Base-by-base conservation (phyloP, 2,797 vertebrate species). In the Danio tinwini region DNA sequence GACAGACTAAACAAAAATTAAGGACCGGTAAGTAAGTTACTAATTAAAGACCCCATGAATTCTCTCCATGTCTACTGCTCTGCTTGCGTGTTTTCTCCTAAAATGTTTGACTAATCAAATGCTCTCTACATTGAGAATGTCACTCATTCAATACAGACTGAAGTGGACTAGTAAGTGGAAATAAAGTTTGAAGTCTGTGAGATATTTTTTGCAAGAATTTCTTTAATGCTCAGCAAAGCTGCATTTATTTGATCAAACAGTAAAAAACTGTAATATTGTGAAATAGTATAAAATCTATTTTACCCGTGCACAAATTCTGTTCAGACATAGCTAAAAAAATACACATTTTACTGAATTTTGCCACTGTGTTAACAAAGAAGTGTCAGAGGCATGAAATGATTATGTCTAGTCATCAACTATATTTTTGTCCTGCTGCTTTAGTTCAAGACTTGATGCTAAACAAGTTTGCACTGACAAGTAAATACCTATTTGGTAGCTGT, bases 1-100 rank as follows among this genome's bases (percentile, higher is more conserved):
- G 45, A 64, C 61, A 78, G 2, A 61, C 76, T 70, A 82, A 72
- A 78, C 47, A 65, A 47, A 29, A 82, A 49, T 85, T 55, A 62
- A 21, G 42, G 59, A 75, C 50, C 0, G 10, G 74, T 3, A 19
- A 4, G 45, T 21, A 81, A 29, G 76, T 77, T 85, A 56, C 9
- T 68, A 52, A 42, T 69, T 69, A 69, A 69, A 37, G 56, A 62
- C 19, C 44, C 53, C 69, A 72, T 72, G 52, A 68, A 50, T 52
- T 44, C 39, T 13, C 29, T 29, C 29, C 29, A 29, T 29, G 29
- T 29, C 29, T 29, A 29, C 37, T 55, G 3, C 6, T 71, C 6
- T 42, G 11, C 9, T n/a, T 69, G 11, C 9, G n/a, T 69, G n/a
- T 55, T 5, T 55, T 19, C 49, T 42, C 3, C 5, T 39, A 10